Base-by-base conservation (phyloP, 2,113 vertebrate species). In the Nansenia antarctica region DNA sequence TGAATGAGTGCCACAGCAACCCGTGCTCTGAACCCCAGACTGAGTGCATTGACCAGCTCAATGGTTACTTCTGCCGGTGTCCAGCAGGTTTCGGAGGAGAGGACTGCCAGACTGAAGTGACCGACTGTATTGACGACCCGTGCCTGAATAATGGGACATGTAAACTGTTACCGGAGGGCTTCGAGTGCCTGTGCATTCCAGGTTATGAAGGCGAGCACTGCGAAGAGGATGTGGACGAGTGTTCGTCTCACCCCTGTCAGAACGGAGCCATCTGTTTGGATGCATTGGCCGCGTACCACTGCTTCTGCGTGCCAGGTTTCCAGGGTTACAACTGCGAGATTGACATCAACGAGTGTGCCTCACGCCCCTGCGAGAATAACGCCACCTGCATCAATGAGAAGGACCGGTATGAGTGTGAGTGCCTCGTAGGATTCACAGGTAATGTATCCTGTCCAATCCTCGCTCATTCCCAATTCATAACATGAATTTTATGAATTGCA, bases 311-410 rank as follows among this genome's bases (percentile, higher is more conserved):
- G 78, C 97, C 97, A 0, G 97, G 97, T 0, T 99, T 95, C 83
- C 97, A 99, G 75, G 97, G 97, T 7, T 85, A 91, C 55, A 90
- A 83, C 87, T 99, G 97, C 45, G 96, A 99, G 52, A 94, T 98
- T 26, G 97, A 99, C 89, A 98, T 99, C 67, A 94, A 99, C 1
- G 97, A 99, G 84, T 99, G 97, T 20, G 97, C 96, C 0, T 98
- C 96, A 24, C 85, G 86, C 63, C 97, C 97, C 32, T 99, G 97
- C 69, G 90, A 80, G 63, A 95, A 98, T 65, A 95, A 94, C 15
- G 93, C 87, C 73, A 96, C 95, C 71, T 98, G 97, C 82, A 89
- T 79, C 72, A 98, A 99, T 37, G 88, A 91, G 82, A 95, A 94
- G 62, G 97, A 98, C 83, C 94, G 37, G 69, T 99, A 95, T 1